Conservation (phyloP, 2,888 invertebrate species). For the Blastobasis lacticolella region DNA sequence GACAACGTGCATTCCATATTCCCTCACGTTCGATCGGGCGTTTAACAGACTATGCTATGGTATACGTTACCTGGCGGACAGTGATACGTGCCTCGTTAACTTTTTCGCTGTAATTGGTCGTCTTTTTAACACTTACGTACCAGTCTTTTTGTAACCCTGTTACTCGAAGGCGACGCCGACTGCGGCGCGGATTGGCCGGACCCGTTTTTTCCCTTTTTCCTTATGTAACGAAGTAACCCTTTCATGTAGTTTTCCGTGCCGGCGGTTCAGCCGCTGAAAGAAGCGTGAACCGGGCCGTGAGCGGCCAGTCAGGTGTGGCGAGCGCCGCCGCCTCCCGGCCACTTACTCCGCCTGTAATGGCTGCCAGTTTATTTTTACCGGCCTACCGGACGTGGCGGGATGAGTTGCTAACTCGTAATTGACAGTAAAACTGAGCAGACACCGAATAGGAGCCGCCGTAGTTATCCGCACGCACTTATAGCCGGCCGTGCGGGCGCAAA, state of each 20-base stretch:
- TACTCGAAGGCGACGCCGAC: background rate
- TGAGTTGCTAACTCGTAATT: conserved; percentile 22
- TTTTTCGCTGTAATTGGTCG: too few relatives aligned
- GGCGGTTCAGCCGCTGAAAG: conserved; percentile 58
- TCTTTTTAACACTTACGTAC: too few relatives aligned
- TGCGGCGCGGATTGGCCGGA: background rate
- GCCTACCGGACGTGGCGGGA: conserved; percentile 24
- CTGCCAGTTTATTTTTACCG: conserved; percentile 45
- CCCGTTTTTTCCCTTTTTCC: conserved; percentile 30
- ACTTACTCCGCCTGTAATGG: conserved; percentile 60
- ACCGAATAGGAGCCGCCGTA: conserved; percentile 22
- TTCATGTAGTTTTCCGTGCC: conserved; percentile 66
- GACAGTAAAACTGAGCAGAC: conserved; percentile 19
- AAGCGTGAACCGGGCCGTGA: conserved; percentile 63
- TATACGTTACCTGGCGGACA: too few relatives aligned
- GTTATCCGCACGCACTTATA: conserved; percentile 67
- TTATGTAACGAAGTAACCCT: conserved; percentile 55
- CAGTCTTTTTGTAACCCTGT: too few relatives aligned
- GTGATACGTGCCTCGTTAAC: too few relatives aligned
- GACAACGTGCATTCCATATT: too few relatives aligned
- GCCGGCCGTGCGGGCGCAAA: conserved; percentile 63
- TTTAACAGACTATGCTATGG: too few relatives aligned
- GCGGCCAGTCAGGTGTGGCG: conserved; percentile 58
- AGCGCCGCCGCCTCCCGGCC: conserved; percentile 43
- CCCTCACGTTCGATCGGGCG: too few relatives aligned